Evolutionary conservation across 1,140 invertebrate species (phyloP), one percentile per base, ranked within the genome.

Genomic region (Leguminivora glycinivorella): DNA sequence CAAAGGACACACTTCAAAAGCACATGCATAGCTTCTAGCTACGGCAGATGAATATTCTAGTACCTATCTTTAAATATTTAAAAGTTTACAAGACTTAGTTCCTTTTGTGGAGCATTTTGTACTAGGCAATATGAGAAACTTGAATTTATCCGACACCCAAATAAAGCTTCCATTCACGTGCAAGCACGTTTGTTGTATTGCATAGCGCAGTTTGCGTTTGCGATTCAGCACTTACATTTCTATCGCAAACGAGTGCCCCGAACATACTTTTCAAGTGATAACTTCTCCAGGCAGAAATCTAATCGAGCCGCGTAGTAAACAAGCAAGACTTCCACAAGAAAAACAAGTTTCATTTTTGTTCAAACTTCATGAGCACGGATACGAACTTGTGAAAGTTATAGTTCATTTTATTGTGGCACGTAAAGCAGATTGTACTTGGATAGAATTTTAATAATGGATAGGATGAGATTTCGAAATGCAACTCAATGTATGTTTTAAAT

Each of bases 191-290:
- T 17, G 19, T 52, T 63, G 25, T 29, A 29, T 63, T 29, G 58
- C 26, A 63, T 63, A 29, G 58, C 25, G 26, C 19, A 52, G 47
- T 52, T 52, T 52, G n/a, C 26, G n/a, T 63, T 63, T 29, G 58
- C 58, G 58, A 63, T 29, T 26, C 58, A 29, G 26, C 58, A 31
- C 58, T 63, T 63, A 29, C 58, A n/a, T 63, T 63, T 63, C n/a
- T 29, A 17, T 29, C 14, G 24, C 56, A 60, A 63, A 29, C 26
- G 58, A 29, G n/a, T 63, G 58, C 26, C n/a, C 29, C 29, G 58
- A 63, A 63, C 25, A 63, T 29, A 31, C 26, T 63, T 63, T 29
- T 63, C 19, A 22, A 52, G 47, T 52, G 47, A 52, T 52, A 52
- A 52, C 47, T 52, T 52, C 47, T 22, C 19, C 47, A 52, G 47